A percentile compares a stretch with the other conserved stretches of the same genome.
Conservation (phyloP, 2,797 vertebrate genomes). For the Zonotrichia albicollis region DNA sequence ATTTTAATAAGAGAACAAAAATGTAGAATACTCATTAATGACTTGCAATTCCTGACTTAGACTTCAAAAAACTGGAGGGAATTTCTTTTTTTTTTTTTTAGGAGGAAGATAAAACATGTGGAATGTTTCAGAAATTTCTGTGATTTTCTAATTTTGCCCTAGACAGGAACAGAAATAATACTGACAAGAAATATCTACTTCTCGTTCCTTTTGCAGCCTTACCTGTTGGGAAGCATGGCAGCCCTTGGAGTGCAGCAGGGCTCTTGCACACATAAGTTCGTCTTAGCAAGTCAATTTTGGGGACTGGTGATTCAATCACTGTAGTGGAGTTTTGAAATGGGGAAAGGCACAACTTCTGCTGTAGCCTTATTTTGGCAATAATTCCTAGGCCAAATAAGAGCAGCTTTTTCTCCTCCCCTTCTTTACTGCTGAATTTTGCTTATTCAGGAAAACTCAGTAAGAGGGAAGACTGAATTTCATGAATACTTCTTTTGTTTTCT, state of each 20-base stretch:
- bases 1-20: constrained; percentile 22
- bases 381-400: neutral
- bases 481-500: neutral
- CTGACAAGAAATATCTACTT: neutral
- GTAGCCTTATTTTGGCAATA: neutral
- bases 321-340: neutral
- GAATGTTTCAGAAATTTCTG: neutral
- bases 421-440: neutral
- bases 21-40: neutral
- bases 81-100: neutral
- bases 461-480: neutral
- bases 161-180: neutral
- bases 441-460: neutral
- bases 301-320: neutral
- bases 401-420: neutral
- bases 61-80: neutral
- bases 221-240: neutral
- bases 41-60: neutral
- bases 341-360: neutral
- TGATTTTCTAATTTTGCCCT: constrained; percentile 18
- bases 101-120: neutral
- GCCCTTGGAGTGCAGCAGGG: neutral
- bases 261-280: neutral
- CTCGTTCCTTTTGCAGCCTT: neutral
- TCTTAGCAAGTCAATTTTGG: neutral